Evolutionary conservation across 2,888 invertebrate genomes (phyloP).

Genomic region (Calameuta filiformis): DNA sequence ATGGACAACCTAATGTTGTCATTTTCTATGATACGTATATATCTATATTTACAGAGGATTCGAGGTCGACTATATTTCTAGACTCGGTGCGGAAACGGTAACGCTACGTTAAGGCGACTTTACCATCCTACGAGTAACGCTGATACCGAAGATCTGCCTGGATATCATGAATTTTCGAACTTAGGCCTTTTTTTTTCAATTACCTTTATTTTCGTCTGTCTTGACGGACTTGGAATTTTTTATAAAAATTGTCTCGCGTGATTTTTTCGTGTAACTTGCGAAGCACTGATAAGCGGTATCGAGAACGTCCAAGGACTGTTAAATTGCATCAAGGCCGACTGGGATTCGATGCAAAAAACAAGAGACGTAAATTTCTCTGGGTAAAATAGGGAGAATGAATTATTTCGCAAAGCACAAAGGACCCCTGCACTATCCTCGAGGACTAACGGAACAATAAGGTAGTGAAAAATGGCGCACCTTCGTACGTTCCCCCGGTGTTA

Average conservation of each 20-base stretch:
- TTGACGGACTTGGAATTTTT: neutral
- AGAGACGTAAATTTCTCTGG: neutral
- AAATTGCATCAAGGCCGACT: neutral
- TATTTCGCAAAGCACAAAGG: constrained; percentile 38
- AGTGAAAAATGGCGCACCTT: constrained; percentile 46
- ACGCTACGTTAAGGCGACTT: neutral
- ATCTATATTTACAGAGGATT: neutral
- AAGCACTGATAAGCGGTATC: neutral
- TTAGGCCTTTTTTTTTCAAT: neutral
- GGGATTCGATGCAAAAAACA: neutral
- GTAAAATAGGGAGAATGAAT: constrained; percentile 21
- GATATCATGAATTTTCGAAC: neutral
- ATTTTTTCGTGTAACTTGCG: neutral
- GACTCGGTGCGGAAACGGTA: neutral
- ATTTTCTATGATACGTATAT: neutral
- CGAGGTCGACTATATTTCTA: neutral
- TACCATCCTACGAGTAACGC: neutral
- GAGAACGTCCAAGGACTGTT: neutral
- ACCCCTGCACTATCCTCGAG: constrained; percentile 39
- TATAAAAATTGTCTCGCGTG: neutral
- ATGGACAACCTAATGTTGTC: neutral
- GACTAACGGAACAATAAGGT: constrained; percentile 46
- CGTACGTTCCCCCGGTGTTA: constrained; percentile 29
- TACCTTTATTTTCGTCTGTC: neutral
- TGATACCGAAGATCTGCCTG: neutral